These are phyloP conservation scores for Chouioia cunea DNA, from an alignment of 2,888 invertebrate species.

Conservation along the genomic window DNA sequence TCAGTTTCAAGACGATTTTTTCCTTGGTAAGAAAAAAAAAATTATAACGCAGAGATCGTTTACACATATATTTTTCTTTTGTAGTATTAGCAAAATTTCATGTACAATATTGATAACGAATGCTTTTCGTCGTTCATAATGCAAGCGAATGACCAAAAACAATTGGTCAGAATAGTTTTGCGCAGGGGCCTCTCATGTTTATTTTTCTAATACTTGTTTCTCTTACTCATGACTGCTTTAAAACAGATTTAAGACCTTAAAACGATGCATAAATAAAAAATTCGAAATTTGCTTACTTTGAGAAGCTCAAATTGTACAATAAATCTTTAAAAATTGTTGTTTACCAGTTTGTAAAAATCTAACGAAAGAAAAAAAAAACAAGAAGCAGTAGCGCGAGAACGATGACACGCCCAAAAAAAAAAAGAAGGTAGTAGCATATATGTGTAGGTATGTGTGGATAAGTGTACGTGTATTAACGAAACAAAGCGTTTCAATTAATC, in stretches of 20 bases:
- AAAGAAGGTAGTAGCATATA: not conserved
- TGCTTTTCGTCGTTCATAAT: conserved; percentile 22
- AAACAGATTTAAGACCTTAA: not conserved
- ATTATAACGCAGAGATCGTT: conserved; percentile 4
- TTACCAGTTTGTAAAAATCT: not conserved
- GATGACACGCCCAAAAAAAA: not conserved
- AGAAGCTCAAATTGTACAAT: not conserved
- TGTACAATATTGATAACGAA: conserved; percentile 24
- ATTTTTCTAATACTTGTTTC: conserved; percentile 20
- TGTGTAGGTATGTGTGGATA: too few species aligned
- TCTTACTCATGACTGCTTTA: conserved; percentile 8
- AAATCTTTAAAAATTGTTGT: not conserved
- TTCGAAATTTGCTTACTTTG: not conserved
- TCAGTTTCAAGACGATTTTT: conserved; percentile 21
- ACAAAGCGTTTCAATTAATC: not conserved
- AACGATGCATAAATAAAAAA: too few species aligned
- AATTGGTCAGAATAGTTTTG: conserved; percentile 31
- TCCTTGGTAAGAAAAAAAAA: conserved; percentile 33
- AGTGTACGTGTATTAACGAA: too few species aligned
- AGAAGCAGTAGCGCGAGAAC: not conserved
- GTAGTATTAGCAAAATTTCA: conserved; percentile 30
- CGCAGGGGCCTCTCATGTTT: conserved; percentile 13
- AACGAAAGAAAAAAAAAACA: conserved; percentile 3
- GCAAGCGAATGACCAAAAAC: conserved; percentile 27
- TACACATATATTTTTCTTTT: conserved; percentile 38